Evolutionary conservation across 2,113 vertebrate genomes (phyloP).

Genomic region (Neomonachus schauinslandi): DNA sequence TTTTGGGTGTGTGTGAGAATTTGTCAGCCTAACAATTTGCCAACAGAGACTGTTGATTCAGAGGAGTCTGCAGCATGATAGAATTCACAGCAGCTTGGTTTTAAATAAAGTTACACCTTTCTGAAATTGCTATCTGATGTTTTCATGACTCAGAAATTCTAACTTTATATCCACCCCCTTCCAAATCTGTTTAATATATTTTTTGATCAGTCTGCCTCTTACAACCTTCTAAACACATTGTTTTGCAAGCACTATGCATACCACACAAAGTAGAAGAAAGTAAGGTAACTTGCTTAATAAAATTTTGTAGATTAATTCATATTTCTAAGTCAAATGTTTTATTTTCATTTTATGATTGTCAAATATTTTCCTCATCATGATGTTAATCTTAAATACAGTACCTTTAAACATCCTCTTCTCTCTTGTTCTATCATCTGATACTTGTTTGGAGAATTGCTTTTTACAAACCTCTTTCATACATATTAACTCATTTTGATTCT

Average conservation of each 20-base stretch:
- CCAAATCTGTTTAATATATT: slow-evolving; percentile 76
- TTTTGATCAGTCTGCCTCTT: slow-evolving; percentile 67
- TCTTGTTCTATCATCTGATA: not conserved
- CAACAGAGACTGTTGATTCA: slow-evolving; percentile 76
- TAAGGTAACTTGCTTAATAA: slow-evolving; percentile 23
- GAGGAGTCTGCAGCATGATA: slow-evolving; percentile 68
- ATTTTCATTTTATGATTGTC: slow-evolving; percentile 42
- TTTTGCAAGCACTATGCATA: not conserved
- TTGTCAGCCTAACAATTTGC: slow-evolving; percentile 79
- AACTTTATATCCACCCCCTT: slow-evolving; percentile 81
- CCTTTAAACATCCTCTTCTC: not conserved
- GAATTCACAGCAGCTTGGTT: slow-evolving; percentile 60
- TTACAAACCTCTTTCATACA: not conserved
- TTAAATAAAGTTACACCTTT: slow-evolving; percentile 78
- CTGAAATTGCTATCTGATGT: slow-evolving; percentile 73
- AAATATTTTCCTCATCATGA: not conserved
- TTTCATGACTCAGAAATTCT: slow-evolving; percentile 82
- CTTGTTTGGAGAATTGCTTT: not conserved
- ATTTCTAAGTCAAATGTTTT: slow-evolving; percentile 52
- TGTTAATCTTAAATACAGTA: not conserved
- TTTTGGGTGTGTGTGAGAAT: slow-evolving; percentile 72
- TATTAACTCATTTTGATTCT: slow-evolving; percentile 32
- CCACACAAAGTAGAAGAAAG: slow-evolving; percentile 21
- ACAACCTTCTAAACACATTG: slow-evolving; percentile 61
- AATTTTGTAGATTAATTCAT: slow-evolving; percentile 33